Evolutionary conservation across 1,140 invertebrate genomes (phyloP), one percentile per base, ranked within the genome.

Genomic region (Belonocnema kinseyi): DNA sequence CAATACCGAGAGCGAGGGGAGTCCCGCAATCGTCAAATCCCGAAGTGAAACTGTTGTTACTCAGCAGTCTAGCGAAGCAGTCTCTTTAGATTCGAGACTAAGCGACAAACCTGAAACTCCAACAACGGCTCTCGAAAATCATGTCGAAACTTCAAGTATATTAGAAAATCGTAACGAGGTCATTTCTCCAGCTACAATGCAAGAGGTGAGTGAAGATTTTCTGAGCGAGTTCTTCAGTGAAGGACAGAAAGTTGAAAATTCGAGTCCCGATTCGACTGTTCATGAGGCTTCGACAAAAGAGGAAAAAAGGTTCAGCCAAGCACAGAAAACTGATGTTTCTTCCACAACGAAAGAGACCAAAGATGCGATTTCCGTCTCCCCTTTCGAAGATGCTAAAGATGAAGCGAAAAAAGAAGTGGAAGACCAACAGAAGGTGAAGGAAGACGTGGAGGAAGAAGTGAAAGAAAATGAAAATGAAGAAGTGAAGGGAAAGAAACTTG

Each of bases 1-100:
- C 50, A 91, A 92, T 56, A 91, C 92, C 0, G 91, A 93, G 17
- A 93, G 92, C 50, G 92, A 93, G 50, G 92, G 92, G 7, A 93
- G 92, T 85, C 93, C 93, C 1, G 90, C 91, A 6, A 93, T 92
- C 26, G 84, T 87, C 1, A 89, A 90, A 81, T 83, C 92, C 73
- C 85, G 88, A 77, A 88, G 88, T 83, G 79, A 92, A 87, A 86
- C 88, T 1, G 50, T 85, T 17, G 86, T 86, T 8, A 83, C 84
- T 0, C 83, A 85, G 26, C 92, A 92, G 61, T 91, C 92, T 10
- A 93, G 92, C 82, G 92, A 93, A 76, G 90, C 88, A 50, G 90
- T 92, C 2, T 93, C 92, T 12, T 80, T 92, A 78, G 92, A 93
- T 79, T 93, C 92, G 0, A 85, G 92, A 82, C 84, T 92, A 17